Base-by-base conservation (phyloP, 2,888 invertebrate genomes). In the Sarcophaga caerulescens region DNA sequence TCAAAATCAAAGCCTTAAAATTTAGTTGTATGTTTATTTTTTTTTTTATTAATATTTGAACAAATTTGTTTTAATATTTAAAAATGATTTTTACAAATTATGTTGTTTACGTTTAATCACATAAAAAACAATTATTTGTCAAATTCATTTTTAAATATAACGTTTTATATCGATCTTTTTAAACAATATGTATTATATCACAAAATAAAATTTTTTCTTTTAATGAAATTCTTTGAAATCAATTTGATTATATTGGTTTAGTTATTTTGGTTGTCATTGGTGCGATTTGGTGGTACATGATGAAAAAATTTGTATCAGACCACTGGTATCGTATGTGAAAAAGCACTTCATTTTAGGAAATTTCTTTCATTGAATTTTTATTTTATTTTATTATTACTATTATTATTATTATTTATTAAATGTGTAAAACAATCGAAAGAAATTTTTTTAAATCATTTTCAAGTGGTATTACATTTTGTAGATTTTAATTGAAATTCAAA, bases 251-350 rank as follows among this genome's bases (percentile, higher is more conserved):
- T 69, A 23, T 70, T 65, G 14, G 35, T 10, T 35, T 10, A 35
- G 35, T 63, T 82, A 73, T 52, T 76, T 84, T 74, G 66, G 76
- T 86, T 78, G 86, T 70, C 84, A 78, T 88, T 87, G 92, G 89
- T 89, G 91, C 93, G 93, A 92, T 86, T 86, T 92, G 92, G 92
- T 90, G 90, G 93, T 93, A 92, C 92, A 93, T 93, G 93, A 93
- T 93, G 93, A 93, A 93, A 93, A 93, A 93, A 92, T 92, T 92
- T 91, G 90, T 92, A 92, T 93, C 93, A 93, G 93, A 93, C 91
- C 93, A 93, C 91, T 93, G 93, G 93, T 91, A 92, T 92, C 93
- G 93, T 93, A 93, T 93, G 93, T 93, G 93, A 93, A 93, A 93
- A 93, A 93, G 93, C 93, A 93, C 93, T 91, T 89, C 88, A 25